Evolutionary conservation across 2,797 vertebrate genomes (phyloP), one percentile per base, ranked within the genome.

Genomic region (Onychomys torridus): DNA sequence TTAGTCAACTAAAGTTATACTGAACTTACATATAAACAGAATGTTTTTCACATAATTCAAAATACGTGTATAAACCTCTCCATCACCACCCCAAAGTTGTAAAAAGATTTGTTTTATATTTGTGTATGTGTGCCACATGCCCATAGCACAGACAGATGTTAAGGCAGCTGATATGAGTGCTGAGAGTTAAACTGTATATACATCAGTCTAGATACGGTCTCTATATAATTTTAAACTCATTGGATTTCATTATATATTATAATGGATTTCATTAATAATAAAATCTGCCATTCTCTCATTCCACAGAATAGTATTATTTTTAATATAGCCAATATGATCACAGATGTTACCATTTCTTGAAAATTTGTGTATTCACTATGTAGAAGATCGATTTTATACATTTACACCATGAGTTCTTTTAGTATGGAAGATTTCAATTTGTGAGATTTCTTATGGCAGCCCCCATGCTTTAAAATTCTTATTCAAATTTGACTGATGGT

Each of bases 191-290:
- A 67, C 43, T 46, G 11, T 29, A 46, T 46, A 25, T 25, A 11
- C 19, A 71, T 82, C 21, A 82, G 2, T 69, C 16, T 55, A 61
- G 25, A 12, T 83, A 9, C 40, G 49, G 46, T 59, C 37, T 57
- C 55, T 43, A 17, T 90, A 3, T 90, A 43, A 49, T 93, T 96
- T 85, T 88, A 95, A 91, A 57, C 7, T 93, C 14, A n/a, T 17
- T 43, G 37, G 84, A 37, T n/a, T n/a, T n/a, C n/a, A n/a, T n/a
- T n/a, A n/a, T n/a, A n/a, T n/a, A n/a, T 0, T 71, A 46, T 46
- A 92, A 55, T 91, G 13, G 71, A 79, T 92, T 88, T 83, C 46
- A 43, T 84, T 91, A 94, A 11, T 78, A 92, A 69, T 77, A 16
- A 83, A 89, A 59, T 67, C 63, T 94, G 17, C 65, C 6, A 21